A percentile compares a stretch with the other conserved stretches of the same genome.
These are phyloP conservation scores for Drosophila mercatorum DNA, from an alignment of 2,888 invertebrate genomes.

Conservation along the genomic window DNA sequence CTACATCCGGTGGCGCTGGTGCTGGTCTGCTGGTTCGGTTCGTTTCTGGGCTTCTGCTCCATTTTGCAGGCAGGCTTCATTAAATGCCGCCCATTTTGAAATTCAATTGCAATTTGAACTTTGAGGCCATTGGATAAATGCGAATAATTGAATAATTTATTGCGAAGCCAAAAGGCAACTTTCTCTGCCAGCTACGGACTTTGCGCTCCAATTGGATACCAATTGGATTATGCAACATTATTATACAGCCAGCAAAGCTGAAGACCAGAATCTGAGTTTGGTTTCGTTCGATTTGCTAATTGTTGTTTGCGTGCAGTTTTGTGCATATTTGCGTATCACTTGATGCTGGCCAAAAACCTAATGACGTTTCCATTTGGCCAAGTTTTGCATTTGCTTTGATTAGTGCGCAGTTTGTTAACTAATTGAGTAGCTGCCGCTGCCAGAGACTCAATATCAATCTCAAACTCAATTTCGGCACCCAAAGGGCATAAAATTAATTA, in stretches of 20 bases:
- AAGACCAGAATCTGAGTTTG: constrained; percentile 6
- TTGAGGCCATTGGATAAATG: constrained; percentile 54
- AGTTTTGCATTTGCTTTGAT: constrained; percentile 50
- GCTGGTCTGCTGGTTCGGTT: background rate
- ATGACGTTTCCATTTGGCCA: constrained; percentile 21
- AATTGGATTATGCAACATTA: constrained; percentile 64
- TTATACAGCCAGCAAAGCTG: constrained; percentile 23
- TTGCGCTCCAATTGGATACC: constrained; percentile 35
- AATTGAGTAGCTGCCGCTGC: constrained; percentile 42
- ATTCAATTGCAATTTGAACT: constrained; percentile 79
- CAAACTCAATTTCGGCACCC: constrained; percentile 11
- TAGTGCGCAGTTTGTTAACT: constrained; percentile 66
- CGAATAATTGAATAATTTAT: constrained; percentile 78
- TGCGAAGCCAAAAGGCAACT: constrained; percentile 51
- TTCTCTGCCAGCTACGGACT: constrained; percentile 32
- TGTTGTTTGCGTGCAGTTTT: constrained; percentile 28
- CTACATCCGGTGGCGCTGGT: constrained; percentile 3
- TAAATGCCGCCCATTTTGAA: constrained; percentile 74
- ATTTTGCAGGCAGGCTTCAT: constrained; percentile 70
- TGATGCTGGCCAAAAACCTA: constrained; percentile 48
- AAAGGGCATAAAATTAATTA: constrained; percentile 69
- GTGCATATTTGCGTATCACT: constrained; percentile 66
- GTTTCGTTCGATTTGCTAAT: constrained; percentile 27
- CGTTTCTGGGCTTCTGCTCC: constrained; percentile 48
- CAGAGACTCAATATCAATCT: background rate